A percentile compares a stretch with the other conserved stretches of the same genome.
Conservation (phyloP, 2,113 vertebrate genomes). For the Erythrocercus mccallii region DNA sequence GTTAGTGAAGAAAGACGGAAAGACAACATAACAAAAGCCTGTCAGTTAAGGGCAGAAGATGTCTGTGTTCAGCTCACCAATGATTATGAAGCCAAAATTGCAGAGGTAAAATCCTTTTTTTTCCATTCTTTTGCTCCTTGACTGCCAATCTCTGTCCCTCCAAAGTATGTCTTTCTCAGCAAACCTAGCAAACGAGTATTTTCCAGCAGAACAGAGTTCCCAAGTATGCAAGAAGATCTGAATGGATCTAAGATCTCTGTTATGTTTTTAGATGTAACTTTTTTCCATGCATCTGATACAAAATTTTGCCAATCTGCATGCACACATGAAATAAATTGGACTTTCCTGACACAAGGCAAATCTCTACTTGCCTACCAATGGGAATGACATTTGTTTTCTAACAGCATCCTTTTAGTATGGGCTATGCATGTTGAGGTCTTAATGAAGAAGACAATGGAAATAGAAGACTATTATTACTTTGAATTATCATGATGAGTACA, state of each 20-base stretch:
- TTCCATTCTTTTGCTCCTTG: neutral
- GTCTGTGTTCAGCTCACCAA: slow-evolving; percentile 85
- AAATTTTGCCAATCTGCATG: neutral
- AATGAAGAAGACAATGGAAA: neutral
- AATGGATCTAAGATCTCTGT: neutral
- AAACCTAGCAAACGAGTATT: neutral
- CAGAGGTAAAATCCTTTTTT: slow-evolving; percentile 72
- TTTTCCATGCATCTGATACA: neutral
- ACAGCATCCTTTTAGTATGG: neutral
- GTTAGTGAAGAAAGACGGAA: slow-evolving; percentile 81
- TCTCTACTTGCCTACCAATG: neutral
- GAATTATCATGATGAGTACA: neutral
- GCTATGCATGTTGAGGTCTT: neutral
- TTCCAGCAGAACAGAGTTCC: neutral
- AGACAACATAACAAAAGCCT: slow-evolving; percentile 84
- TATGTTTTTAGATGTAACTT: neutral
- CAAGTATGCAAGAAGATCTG: neutral
- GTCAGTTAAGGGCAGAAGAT: slow-evolving; percentile 86
- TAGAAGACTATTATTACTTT: neutral
- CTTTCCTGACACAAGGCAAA: neutral
- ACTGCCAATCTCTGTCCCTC: neutral
- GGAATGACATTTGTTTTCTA: neutral
- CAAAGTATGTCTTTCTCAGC: neutral
- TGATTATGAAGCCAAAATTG: slow-evolving; percentile 84
- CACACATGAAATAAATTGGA: neutral